Base-by-base conservation (phyloP, 2,797 vertebrate species). In the Pseudomugil tenellus region DNA sequence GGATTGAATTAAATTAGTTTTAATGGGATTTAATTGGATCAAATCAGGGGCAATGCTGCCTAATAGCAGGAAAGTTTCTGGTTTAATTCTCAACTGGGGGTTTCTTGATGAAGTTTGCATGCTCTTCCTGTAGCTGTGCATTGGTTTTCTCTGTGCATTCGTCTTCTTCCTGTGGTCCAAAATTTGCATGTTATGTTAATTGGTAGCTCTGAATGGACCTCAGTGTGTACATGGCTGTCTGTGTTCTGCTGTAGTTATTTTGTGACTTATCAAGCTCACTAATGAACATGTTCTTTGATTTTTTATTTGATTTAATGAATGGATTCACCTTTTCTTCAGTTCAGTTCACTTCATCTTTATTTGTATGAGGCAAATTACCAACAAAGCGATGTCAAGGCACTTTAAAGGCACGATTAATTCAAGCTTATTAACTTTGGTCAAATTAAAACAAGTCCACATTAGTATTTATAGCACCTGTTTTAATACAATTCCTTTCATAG, bases 1-100 rank as follows among this genome's bases (percentile, higher is more conserved):
- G 7, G 5, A 54, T 64, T 54, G 28, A 43, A 58, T 43, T 43
- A 12, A 67, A 54, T 25, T 13, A 32, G 29, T 61, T 61, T 49
- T 51, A 32, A 32, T 61, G 46, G 16, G 32, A 41, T 23, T 25
- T 12, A 31, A 16, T 34, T 41, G 21, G 25, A 58, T 62, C 54
- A 54, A 54, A 60, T 8, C 6, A 43, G 49, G 6, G 12, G 49
- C 5, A 2, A 6, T 13, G 25, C 12, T 26, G 25, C 23, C 12
- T 52, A 26, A 52, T 26, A 14, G 49, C 23, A 52, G n/a, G 14
- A 25, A 14, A 26, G 13, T 14, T 16, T 26, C 21, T 52, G 49
- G 23, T 26, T 52, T 52, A 52, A 26, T 26, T 52, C 21, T 26
- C 14, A 2, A 13, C 25, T 3, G 9, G 25, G 49, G 49, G 12